Evolutionary conservation across 2,113 vertebrate genomes (phyloP).

Genomic region (Corapipo altera): DNA sequence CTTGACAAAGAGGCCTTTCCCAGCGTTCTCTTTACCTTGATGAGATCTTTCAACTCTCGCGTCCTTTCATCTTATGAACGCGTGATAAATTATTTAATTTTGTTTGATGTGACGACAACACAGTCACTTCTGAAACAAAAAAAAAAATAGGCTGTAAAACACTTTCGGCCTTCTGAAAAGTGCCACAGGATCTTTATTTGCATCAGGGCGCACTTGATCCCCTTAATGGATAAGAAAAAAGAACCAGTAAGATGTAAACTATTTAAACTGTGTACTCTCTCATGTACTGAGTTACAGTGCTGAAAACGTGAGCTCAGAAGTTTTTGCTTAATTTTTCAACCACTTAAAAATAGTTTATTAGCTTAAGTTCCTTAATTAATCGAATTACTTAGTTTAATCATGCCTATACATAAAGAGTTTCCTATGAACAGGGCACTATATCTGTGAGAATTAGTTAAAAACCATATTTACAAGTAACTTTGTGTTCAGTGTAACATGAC

Average conservation of each 20-base stretch:
- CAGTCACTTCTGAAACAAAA: neutral
- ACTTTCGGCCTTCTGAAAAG: neutral
- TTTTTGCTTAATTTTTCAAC: neutral
- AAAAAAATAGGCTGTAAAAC: neutral
- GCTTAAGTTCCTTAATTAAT: neutral
- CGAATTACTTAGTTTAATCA: neutral
- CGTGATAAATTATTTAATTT: neutral
- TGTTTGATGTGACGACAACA: rapidly evolving
- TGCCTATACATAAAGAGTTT: neutral
- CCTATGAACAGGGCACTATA: neutral
- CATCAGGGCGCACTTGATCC: neutral
- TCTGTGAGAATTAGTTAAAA: neutral
- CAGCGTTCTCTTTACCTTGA: rapidly evolving
- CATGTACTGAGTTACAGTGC: neutral
- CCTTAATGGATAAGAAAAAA: neutral
- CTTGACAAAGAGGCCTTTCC: neutral
- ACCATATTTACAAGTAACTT: neutral
- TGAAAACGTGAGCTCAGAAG: neutral
- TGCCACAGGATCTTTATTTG: too few species aligned
- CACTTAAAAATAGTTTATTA: neutral
- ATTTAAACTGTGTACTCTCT: neutral
- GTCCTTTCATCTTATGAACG: neutral
- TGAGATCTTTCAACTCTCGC: neutral
- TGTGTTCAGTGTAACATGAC: neutral
- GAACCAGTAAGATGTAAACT: neutral